These are phyloP conservation scores for Sepiola atlantica DNA, from an alignment of 2,888 invertebrate species.

Conservation along the genomic window DNA sequence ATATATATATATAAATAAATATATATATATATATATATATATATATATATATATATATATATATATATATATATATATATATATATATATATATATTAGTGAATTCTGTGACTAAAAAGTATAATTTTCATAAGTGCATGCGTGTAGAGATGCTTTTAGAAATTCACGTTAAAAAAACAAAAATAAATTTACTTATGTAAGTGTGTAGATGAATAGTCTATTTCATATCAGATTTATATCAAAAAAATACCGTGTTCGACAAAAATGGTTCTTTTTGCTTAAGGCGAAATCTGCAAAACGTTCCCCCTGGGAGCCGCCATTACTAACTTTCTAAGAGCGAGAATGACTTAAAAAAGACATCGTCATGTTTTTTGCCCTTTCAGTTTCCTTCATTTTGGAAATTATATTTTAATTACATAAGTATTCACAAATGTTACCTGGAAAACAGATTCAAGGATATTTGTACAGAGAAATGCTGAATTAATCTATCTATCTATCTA, in stretches of 20 bases:
- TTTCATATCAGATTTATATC: too few species aligned
- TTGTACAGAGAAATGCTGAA: too few species aligned
- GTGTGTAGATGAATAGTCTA: too few species aligned
- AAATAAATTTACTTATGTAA: too few species aligned
- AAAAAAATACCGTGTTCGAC: too few species aligned
- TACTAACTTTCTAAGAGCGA: not conserved
- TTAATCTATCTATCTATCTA: too few species aligned
- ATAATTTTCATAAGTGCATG: too few species aligned
- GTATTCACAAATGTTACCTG: not conserved
- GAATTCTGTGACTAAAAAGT: too few species aligned
- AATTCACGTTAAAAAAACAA: too few species aligned
- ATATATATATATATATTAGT: constrained; percentile 32
- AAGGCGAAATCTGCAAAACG: not conserved
- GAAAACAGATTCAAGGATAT: not conserved
- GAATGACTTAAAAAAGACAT: not conserved
- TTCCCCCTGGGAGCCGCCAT: not conserved
- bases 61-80: not conserved
- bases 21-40: not conserved
- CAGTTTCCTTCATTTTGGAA: not conserved
- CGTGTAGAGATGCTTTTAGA: too few species aligned
- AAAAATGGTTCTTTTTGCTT: not conserved
- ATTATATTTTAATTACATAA: not conserved
- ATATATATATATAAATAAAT: not conserved
- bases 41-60: constrained; percentile 6
- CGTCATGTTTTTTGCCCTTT: not conserved